A percentile compares a stretch with the other conserved stretches of the same genome.
Evolutionary conservation across 2,113 vertebrate genomes (phyloP).

Genomic region (Petromus typicus): DNA sequence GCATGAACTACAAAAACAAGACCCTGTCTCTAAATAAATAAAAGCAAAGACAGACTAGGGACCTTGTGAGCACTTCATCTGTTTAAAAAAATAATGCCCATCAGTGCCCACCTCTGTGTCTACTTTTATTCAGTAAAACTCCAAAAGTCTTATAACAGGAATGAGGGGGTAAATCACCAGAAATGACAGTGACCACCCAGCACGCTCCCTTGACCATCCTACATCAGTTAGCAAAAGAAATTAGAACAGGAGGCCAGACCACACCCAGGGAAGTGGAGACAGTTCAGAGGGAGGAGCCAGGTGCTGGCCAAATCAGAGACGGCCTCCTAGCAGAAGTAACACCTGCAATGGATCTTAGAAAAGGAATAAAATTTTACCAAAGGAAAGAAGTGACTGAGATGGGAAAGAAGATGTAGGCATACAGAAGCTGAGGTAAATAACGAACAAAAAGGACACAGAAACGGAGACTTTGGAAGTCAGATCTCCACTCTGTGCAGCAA

Average conservation of each 20-base stretch:
- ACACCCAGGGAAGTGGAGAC: background rate
- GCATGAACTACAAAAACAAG: too few species aligned
- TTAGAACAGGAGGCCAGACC: background rate
- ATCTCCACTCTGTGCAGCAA: background rate
- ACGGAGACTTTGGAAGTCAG: background rate
- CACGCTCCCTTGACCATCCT: background rate
- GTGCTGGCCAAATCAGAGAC: accelerated
- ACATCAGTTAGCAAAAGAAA: background rate
- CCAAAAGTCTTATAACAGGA: background rate
- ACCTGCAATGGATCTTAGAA: background rate
- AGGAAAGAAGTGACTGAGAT: background rate
- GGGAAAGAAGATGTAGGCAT: background rate
- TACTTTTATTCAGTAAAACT: background rate
- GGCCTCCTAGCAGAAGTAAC: background rate
- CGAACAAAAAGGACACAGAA: background rate
- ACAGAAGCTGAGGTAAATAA: background rate
- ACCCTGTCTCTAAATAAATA: too few species aligned
- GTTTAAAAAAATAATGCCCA: background rate
- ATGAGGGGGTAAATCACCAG: background rate
- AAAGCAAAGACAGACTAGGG: constrained; percentile 61
- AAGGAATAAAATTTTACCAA: background rate
- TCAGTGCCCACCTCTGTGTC: background rate
- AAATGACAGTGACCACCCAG: background rate
- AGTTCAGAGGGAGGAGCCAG: background rate
- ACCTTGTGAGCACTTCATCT: background rate